Evolutionary conservation across 2,797 vertebrate genomes (phyloP).

Genomic region (Orestias chungarensis): DNA sequence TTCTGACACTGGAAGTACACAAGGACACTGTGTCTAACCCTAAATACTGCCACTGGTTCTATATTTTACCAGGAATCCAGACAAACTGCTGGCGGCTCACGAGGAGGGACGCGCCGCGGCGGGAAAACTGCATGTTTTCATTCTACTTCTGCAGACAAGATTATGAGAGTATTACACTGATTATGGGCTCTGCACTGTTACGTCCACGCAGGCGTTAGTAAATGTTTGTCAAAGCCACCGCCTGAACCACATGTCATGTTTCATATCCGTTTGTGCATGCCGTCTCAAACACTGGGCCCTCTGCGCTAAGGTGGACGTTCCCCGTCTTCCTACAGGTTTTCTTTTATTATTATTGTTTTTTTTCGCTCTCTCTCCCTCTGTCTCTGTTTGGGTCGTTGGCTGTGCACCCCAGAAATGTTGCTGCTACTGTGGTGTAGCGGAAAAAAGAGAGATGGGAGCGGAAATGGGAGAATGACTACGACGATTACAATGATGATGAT

Average conservation of each 20-base stretch:
- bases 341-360: background rate
- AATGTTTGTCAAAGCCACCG: constrained; percentile 36
- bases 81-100: constrained; percentile 29
- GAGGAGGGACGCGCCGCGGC: constrained; percentile 43
- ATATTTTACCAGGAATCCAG: constrained; percentile 29
- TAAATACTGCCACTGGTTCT: constrained; percentile 49
- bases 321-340: constrained; percentile 20
- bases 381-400: constrained; percentile 38
- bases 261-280: constrained; percentile 61
- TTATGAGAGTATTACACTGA: constrained; percentile 67
- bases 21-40: constrained; percentile 38
- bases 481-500: constrained; percentile 32
- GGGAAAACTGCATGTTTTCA: constrained; percentile 59
- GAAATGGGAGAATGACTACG: constrained; percentile 18
- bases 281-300: constrained; percentile 75
- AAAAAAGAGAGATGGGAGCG: constrained; percentile 1
- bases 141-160: constrained; percentile 47
- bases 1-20: constrained; percentile 75
- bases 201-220: constrained; percentile 52
- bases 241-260: constrained; percentile 55
- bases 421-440: constrained; percentile 62
- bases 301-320: constrained; percentile 49
- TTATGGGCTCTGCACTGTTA: constrained; percentile 69
- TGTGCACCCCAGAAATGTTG: constrained; percentile 64
- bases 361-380: too few species aligned